Percentiles rank a stretch among this genome's conserved stretches.
phyloP scores from a whole-genome alignment of 1,140 invertebrate species.

The Drosophila watanabei region DNA sequence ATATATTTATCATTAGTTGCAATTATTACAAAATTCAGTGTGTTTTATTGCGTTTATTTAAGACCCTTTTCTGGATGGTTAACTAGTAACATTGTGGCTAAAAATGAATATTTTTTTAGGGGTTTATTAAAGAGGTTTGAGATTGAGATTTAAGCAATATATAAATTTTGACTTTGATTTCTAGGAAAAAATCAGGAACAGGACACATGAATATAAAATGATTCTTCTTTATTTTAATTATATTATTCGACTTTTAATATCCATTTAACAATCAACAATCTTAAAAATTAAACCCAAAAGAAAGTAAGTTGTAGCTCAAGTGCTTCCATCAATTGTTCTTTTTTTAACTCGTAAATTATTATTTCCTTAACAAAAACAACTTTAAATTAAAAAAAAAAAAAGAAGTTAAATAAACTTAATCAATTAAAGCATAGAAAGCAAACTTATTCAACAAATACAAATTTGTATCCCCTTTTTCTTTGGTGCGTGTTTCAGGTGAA shows the following conservation, averaged over 20 bases:
- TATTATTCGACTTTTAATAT: no score
- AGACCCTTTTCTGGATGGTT: no score
- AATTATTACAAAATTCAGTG: conserved; percentile 26
- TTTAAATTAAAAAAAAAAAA: background rate
- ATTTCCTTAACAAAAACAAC: background rate
- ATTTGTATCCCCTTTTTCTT: background rate
- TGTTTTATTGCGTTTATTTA: background rate
- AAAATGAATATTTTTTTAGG: no score
- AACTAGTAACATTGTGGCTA: no score
- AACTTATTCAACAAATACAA: background rate
- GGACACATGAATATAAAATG: no score
- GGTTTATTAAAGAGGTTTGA: no score
- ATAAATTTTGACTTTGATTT: no score
- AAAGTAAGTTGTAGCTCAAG: background rate
- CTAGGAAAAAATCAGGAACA: no score
- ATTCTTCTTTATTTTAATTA: no score
- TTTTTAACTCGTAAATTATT: background rate
- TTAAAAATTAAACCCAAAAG: background rate
- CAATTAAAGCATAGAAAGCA: background rate
- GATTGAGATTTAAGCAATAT: no score
- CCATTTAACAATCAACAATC: background rate
- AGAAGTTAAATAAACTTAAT: background rate
- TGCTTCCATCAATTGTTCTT: background rate
- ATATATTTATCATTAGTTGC: conserved; percentile 77
- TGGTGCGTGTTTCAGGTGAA: background rate